Percentiles rank a stretch among this genome's conserved stretches.
phyloP scores from a whole-genome alignment of 2,797 vertebrate species.

The Acridotheres tristis region DNA sequence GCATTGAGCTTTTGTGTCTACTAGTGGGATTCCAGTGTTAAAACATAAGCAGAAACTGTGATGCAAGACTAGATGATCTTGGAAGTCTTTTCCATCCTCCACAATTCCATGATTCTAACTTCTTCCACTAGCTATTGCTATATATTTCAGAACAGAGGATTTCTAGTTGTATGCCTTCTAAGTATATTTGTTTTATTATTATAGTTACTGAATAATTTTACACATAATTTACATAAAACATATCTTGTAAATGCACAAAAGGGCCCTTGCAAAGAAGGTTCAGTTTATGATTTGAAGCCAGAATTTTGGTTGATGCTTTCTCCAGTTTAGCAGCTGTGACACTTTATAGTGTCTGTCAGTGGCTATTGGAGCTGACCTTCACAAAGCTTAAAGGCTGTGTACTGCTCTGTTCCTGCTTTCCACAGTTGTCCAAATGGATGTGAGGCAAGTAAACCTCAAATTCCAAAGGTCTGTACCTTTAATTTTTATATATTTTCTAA shows the following conservation, averaged over 20 bases:
- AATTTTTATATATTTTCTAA: not conserved
- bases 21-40: not conserved
- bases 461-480: not conserved
- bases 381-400: not conserved
- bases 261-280: not conserved
- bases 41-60: not conserved
- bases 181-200: not conserved
- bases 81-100: not conserved
- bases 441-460: not conserved
- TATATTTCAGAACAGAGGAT: not conserved
- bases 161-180: not conserved
- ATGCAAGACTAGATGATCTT: not conserved
- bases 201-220: not conserved
- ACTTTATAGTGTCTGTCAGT: not conserved
- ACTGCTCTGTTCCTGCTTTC: not conserved
- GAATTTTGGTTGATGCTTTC: not conserved
- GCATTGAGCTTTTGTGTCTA: not conserved
- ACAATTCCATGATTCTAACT: not conserved
- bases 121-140: not conserved
- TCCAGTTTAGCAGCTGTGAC: not conserved
- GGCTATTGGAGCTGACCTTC: not conserved
- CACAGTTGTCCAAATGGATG: not conserved
- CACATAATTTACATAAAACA: not conserved
- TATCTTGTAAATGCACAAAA: not conserved
- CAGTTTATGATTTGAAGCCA: not conserved